These are phyloP conservation scores for Batillaria attramentaria DNA, from an alignment of 1,140 invertebrate genomes.

Conservation along the genomic window DNA sequence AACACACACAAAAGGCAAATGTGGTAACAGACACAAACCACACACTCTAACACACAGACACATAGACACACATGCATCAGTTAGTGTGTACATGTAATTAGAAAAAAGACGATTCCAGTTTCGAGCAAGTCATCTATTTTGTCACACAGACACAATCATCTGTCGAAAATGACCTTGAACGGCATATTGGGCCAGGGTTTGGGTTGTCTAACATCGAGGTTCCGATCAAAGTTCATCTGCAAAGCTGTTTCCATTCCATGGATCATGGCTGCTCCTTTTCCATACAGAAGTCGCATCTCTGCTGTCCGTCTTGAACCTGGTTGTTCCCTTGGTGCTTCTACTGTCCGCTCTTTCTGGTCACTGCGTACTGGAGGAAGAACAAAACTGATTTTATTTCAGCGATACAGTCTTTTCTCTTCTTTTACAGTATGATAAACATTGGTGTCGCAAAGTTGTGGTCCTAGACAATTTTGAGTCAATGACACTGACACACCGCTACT, in stretches of 20 bases:
- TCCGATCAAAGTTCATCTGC: constrained; percentile 78
- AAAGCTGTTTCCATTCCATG: constrained; percentile 83
- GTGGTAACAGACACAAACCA: too few relatives aligned
- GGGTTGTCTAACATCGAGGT: constrained; percentile 77
- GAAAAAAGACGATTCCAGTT: too few relatives aligned
- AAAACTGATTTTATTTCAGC: constrained; percentile 19
- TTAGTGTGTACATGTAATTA: too few relatives aligned
- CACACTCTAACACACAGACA: too few relatives aligned
- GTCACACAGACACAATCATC: too few relatives aligned
- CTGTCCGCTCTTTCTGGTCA: constrained; percentile 44
- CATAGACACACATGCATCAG: too few relatives aligned
- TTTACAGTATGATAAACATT: neutral
- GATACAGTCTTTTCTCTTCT: too few relatives aligned
- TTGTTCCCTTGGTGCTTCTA: constrained; percentile 62
- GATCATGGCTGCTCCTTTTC: constrained; percentile 77
- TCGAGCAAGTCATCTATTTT: too few relatives aligned
- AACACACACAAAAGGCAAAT: too few relatives aligned
- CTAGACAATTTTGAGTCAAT: too few relatives aligned
- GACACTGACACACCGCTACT: too few relatives aligned
- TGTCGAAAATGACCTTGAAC: constrained; percentile 75
- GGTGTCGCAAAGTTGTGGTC: too few relatives aligned
- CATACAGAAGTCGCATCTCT: constrained; percentile 69
- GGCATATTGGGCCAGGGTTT: constrained; percentile 84
- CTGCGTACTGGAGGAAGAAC: constrained; percentile 29
- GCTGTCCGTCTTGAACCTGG: constrained; percentile 68